Evolutionary conservation across 1,140 invertebrate species (phyloP).

Genomic region (Polypedilum pembai): DNA sequence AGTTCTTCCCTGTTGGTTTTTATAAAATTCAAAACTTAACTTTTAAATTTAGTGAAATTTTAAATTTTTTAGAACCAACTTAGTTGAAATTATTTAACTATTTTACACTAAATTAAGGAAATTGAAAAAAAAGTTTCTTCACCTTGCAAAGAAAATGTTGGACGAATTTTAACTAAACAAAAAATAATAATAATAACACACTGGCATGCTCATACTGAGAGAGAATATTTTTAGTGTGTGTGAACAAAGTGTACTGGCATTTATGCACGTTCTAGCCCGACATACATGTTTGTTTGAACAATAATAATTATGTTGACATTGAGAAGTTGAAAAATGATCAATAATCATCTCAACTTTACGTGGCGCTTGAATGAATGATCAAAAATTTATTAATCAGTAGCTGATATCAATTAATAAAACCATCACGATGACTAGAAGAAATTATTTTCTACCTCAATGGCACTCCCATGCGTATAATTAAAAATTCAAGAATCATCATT

Average conservation of each 20-base stretch:
- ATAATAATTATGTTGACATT: slow-evolving; percentile 8
- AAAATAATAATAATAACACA: not conserved
- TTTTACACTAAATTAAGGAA: not conserved
- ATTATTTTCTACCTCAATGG: not conserved
- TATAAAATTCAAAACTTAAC: too few relatives aligned
- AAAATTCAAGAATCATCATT: not conserved
- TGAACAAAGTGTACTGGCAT: not conserved
- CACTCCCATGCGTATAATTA: not conserved
- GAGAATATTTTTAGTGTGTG: not conserved
- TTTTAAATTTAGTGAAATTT: too few relatives aligned
- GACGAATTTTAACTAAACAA: slow-evolving; percentile 21
- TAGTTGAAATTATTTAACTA: too few relatives aligned
- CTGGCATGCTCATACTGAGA: not conserved
- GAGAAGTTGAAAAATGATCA: slow-evolving; percentile 10
- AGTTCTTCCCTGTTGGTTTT: too few relatives aligned
- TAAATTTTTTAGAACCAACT: too few relatives aligned
- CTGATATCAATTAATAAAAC: not conserved
- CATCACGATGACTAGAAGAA: slow-evolving; percentile 11
- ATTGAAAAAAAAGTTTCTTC: not conserved
- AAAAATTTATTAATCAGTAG: not conserved
- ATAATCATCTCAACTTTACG: not conserved
- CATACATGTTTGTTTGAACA: not conserved
- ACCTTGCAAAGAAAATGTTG: not conserved
- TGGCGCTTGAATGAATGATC: not conserved
- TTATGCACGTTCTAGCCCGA: not conserved